Base-by-base conservation (phyloP, 1,140 invertebrate genomes). In the Kradibia gibbosae region DNA sequence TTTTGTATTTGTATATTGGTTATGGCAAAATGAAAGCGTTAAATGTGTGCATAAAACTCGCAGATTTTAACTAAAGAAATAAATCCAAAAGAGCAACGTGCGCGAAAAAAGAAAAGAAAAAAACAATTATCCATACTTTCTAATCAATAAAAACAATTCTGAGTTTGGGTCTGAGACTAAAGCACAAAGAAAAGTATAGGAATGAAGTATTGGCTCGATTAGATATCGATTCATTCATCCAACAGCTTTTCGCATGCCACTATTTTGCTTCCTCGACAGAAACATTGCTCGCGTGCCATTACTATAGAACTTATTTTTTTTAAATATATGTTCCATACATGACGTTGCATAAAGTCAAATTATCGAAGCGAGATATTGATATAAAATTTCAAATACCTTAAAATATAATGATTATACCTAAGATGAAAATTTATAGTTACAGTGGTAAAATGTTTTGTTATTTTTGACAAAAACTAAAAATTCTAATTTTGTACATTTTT, bases 141-240 rank as follows among this genome's bases (percentile, higher is more conserved):
- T 67, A 70, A 2, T 5, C 2, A 70, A 53, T 25, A 77, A 48
- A 50, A 48, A 67, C 28, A 50, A 45, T 65, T n/a, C 25, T 3
- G n/a, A 20, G 11, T 0, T 20, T 17, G 67, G 42, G 48, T 55
- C 22, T 36, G 28, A 67, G 28, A 0, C 28, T 13, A 0, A 42
- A 0, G 17, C 25, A n/a, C n/a, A 70, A 34, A 60, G 78, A 22
- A 34, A 45, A 57, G 34, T 34, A 73, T 53, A 73, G 53, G 72
- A 50, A 82, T 80, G 80, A 78, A 84, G 83, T 82, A 85, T 81
- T 79, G 81, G 77, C 82, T 85, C 77, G 78, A 83, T 85, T 82
- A 84, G 81, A 75, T 79, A 74, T 81, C 72, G 79, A 81, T 81
- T 75, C 20, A 11, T 31, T 20, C 72, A 39, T 8, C 20, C 60